Evolutionary conservation across 1,140 invertebrate genomes (phyloP), one percentile per base, ranked within the genome.

Genomic region (Drosophila kikkawai): DNA sequence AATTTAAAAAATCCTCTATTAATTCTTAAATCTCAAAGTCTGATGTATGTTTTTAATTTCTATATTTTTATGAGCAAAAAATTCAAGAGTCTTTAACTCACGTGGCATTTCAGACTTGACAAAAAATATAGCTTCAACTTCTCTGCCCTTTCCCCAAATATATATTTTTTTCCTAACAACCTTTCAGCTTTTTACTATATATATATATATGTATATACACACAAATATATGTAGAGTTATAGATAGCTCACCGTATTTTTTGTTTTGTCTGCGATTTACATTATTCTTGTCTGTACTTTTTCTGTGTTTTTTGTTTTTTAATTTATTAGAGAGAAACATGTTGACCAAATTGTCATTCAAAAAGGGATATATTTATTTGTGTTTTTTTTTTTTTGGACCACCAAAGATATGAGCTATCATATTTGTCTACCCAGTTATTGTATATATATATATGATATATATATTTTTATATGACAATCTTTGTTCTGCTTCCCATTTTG

Each of bases 291-390:
- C 44, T 22, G 32, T 45, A n/a, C 6, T 3, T 34, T 41, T 77
- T 73, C 70, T 45, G 37, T 59, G 59, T 51, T 74, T 74, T 76
- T 75, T 74, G 82, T 83, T 84, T 87, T 88, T 85, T 88, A 87
- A 87, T 87, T 87, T 87, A 87, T 87, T 87, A 87, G 83, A 87
- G 84, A 80, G 83, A 73, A 87, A 87, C 83, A 87, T 87, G 83
- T 87, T 88, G 84, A 88, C 84, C 84, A 88, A 88, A 88, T 88
- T 88, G 84, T 88, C 85, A 88, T 88, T 88, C 85, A 88, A 88
- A 88, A 88, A 88, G 77, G 84, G 26, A 29, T 29, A 29, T 80
- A 84, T 81, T 4, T 8, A 9, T 34, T 34, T 32, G 1, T 32
- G 1, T 13, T 47, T 15, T 47, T 12, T 45, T 45, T 80, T 53